phyloP scores from a whole-genome alignment of 2,113 vertebrate genomes.

The Dasyprocta punctata region DNA sequence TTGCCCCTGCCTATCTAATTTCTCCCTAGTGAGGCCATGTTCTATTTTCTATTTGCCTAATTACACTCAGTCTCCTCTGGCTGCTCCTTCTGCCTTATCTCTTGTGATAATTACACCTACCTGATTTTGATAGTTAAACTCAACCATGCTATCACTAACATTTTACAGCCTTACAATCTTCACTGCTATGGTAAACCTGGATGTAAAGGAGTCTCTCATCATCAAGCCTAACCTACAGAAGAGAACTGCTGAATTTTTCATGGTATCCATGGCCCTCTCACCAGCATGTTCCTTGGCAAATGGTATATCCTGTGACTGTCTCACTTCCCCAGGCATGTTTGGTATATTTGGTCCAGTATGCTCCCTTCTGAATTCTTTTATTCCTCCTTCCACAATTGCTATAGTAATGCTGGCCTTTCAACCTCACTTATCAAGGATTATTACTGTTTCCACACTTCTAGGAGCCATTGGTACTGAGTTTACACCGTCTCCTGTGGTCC shows the following conservation, averaged over 20 bases:
- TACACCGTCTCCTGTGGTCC: not conserved
- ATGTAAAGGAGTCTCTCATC: not conserved
- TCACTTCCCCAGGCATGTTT: conserved; percentile 2
- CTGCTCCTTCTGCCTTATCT: not conserved
- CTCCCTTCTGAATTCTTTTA: not conserved
- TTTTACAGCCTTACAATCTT: not conserved
- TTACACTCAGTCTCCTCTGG: not conserved
- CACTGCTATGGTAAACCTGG: not conserved
- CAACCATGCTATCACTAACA: not conserved
- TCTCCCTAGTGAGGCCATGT: not conserved
- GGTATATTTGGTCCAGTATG: not conserved
- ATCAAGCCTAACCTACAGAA: not conserved
- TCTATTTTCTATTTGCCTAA: not conserved
- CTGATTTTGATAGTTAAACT: not conserved
- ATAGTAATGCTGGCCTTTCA: not conserved
- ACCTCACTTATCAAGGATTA: not conserved
- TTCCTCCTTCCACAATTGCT: not conserved
- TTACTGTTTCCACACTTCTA: not conserved
- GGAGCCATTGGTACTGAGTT: not conserved
- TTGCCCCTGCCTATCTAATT: not conserved
- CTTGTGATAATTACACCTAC: not conserved
- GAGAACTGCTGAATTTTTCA: not conserved
- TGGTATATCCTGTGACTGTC: not conserved
- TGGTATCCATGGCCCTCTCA: not conserved
- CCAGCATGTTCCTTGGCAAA: not conserved